These are phyloP conservation scores for Mylabris sibirica DNA, from an alignment of 2,888 invertebrate species.

Conservation along the genomic window DNA sequence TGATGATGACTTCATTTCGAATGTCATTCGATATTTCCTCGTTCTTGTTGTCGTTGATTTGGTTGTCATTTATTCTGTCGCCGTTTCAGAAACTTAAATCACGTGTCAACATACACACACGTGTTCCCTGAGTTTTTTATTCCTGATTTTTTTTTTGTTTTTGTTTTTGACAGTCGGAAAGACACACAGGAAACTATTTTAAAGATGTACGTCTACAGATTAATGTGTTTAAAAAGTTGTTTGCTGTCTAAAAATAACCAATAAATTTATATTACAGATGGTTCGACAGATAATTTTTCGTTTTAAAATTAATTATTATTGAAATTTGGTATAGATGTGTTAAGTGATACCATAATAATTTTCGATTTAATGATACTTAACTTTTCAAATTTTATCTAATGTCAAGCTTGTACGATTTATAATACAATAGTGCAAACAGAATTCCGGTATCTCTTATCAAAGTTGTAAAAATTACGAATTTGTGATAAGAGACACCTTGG, in stretches of 20 bases:
- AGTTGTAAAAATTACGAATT: background rate
- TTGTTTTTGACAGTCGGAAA: background rate
- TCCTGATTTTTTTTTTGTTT: background rate
- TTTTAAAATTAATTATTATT: background rate
- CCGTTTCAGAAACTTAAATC: conserved; percentile 17
- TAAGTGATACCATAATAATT: background rate
- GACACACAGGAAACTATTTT: background rate
- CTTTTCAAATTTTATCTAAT: background rate
- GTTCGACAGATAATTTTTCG: background rate
- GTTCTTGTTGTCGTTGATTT: background rate
- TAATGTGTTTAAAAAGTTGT: background rate
- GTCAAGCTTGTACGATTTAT: background rate
- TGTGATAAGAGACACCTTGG: background rate
- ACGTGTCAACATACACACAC: conserved; percentile 31
- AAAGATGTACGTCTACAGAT: background rate
- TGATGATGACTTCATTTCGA: conserved; percentile 28
- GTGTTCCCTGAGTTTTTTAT: background rate
- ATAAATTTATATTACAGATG: no score
- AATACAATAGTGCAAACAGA: background rate
- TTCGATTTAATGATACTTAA: background rate
- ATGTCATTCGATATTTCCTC: conserved; percentile 24
- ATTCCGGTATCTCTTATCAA: background rate
- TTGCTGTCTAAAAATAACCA: background rate
- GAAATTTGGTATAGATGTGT: background rate
- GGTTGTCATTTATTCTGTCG: background rate